phyloP scores from a whole-genome alignment of 1,140 invertebrate species.

The Sycobia sp. region DNA sequence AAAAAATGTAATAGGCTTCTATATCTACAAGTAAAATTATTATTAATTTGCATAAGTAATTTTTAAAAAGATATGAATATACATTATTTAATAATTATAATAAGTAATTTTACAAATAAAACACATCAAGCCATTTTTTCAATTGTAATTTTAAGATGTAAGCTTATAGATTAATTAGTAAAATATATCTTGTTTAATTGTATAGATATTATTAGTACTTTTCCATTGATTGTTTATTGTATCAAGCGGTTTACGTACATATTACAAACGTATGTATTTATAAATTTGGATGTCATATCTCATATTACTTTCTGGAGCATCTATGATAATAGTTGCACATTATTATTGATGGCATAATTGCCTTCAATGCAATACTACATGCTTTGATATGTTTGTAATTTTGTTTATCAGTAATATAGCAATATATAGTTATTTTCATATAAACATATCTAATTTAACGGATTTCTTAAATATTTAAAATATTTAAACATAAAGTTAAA shows the following conservation, averaged over 20 bases:
- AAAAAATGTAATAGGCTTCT: not conserved
- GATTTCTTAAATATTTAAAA: not conserved
- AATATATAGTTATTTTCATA: not conserved
- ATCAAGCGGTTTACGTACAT: conserved; percentile 20
- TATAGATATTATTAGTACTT: conserved; percentile 15
- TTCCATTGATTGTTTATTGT: conserved; percentile 18
- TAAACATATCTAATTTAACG: too few species aligned
- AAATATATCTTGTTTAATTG: conserved; percentile 11
- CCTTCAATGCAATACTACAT: conserved; percentile 12
- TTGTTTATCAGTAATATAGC: conserved; percentile 25
- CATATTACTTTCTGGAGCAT: too few species aligned
- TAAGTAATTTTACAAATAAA: not conserved
- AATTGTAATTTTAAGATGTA: conserved; percentile 25
- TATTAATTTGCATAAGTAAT: not conserved
- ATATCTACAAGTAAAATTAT: not conserved
- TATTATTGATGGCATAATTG: not conserved
- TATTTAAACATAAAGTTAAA: not conserved
- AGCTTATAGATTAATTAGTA: conserved; percentile 6
- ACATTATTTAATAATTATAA: not conserved
- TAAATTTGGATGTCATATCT: not conserved
- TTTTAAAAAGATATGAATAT: not conserved
- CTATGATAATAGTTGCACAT: not conserved
- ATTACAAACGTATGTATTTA: not conserved
- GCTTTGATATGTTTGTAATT: conserved; percentile 22
- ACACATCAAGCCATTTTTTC: conserved; percentile 16